Conservation (phyloP, 2,113 vertebrate genomes). For the Chiloscyllium plagiosum region DNA sequence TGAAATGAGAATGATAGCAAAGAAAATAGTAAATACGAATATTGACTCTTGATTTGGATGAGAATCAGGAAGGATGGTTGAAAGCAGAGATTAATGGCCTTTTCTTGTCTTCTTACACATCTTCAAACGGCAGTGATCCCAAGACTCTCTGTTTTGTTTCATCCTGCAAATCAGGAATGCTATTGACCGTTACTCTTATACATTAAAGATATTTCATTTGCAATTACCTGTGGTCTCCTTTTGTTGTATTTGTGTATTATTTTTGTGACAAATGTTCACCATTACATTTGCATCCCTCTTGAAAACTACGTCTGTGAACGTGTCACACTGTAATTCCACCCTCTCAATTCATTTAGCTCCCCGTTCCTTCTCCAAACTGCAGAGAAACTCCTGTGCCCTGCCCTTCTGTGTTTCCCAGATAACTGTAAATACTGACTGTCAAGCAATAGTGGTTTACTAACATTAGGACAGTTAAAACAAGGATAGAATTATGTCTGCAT, state of each 20-base stretch:
- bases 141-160: not conserved
- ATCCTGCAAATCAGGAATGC: not conserved
- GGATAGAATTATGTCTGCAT: not conserved
- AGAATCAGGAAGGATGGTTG: not conserved
- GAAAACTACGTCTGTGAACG: not conserved
- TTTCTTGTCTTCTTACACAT: not conserved
- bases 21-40: not conserved
- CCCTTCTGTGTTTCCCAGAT: not conserved
- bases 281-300: not conserved
- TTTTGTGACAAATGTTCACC: not conserved
- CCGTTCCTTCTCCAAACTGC: not conserved
- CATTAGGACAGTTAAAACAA: not conserved
- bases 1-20: not conserved
- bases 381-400: not conserved
- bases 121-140: not conserved
- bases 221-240: not conserved
- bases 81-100: not conserved
- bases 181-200: not conserved
- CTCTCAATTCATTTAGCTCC: too few species aligned
- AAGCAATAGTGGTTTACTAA: not conserved
- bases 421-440: not conserved
- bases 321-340: not conserved
- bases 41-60: not conserved
- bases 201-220: not conserved
- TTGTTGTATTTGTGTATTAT: not conserved